Evolutionary conservation across 2,113 vertebrate genomes (phyloP), one percentile per base, ranked within the genome.

Genomic region (Zeus faber): DNA sequence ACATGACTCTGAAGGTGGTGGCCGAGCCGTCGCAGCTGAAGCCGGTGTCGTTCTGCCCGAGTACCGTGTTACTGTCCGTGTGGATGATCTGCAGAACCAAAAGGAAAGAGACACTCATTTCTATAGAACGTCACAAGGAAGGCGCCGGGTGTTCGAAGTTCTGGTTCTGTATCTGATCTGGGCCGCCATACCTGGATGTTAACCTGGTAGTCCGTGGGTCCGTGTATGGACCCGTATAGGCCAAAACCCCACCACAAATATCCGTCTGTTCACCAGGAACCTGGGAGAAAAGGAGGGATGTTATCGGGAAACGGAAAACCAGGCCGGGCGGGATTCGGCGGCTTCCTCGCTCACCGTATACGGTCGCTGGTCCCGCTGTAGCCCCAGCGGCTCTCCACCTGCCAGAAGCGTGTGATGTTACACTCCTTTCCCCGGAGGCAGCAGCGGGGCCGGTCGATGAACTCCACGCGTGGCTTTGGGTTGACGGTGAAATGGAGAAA

Each of bases 361-460:
- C 95, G 92, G 87, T 98, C 95, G 11, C 95, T 98, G 4, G 96
- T 98, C 46, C 96, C 95, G 0, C 96, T 98, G 87, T 98, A 98
- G 27, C 96, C 96, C 96, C 96, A 98, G 85, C 96, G 95, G 83
- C 95, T 98, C 87, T 98, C 96, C 81, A 98, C 96, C 81, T 97
- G 96, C 71, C 94, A 94, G 78, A 98, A 98, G 21, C 95, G 93
- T 17, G 91, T 98, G 84, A 98, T 94, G 86, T 93, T 96, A 81
- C 96, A 96, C 77, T 98, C 96, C 84, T 98, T 98, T 65, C 96
- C 96, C 0, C 95, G 89, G 67, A 98, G 91, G 83, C 96, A 98
- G 89, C 96, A 98, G 65, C 95, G 94, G 0, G 95, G 96, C 24
- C 95, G 79, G 77, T 98, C 96, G 0, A 98, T 98, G 85, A 97